phyloP scores from a whole-genome alignment of 1,140 invertebrate genomes.

The Drosophila orosa region DNA sequence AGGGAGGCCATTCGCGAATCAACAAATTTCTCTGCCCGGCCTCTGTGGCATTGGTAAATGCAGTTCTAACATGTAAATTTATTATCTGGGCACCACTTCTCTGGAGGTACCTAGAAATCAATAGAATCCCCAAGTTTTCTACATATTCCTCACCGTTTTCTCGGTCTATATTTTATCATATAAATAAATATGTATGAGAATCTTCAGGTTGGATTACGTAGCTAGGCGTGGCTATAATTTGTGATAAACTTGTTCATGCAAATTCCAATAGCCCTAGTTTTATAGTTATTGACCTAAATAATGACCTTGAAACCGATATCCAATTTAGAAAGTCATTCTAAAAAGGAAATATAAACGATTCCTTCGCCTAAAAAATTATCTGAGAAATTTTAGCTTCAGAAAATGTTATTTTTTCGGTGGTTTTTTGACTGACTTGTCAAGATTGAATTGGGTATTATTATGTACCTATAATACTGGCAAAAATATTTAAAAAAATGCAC shows the following conservation, averaged over 20 bases:
- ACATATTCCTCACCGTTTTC: not conserved
- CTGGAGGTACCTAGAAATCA: not conserved
- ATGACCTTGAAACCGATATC: not conserved
- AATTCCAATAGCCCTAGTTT: not conserved
- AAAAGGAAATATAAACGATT: not conserved
- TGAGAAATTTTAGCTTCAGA: not conserved
- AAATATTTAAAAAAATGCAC: no score
- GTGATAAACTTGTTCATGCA: not conserved
- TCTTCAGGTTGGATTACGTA: not conserved
- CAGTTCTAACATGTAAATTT: no score
- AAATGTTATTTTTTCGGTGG: not conserved
- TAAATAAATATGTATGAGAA: not conserved
- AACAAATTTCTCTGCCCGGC: no score
- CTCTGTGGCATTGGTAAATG: no score
- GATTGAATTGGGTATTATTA: no score
- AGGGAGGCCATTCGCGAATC: no score
- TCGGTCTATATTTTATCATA: not conserved
- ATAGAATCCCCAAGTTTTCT: not conserved
- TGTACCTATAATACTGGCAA: no score
- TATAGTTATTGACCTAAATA: not conserved
- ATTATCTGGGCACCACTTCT: no score
- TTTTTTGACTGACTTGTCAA: no score
- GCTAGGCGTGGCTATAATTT: not conserved
- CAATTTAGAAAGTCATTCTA: not conserved
- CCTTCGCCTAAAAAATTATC: not conserved